Evolutionary conservation across 2,797 vertebrate species (phyloP).

Genomic region (Schizothorax lantsangensis): DNA sequence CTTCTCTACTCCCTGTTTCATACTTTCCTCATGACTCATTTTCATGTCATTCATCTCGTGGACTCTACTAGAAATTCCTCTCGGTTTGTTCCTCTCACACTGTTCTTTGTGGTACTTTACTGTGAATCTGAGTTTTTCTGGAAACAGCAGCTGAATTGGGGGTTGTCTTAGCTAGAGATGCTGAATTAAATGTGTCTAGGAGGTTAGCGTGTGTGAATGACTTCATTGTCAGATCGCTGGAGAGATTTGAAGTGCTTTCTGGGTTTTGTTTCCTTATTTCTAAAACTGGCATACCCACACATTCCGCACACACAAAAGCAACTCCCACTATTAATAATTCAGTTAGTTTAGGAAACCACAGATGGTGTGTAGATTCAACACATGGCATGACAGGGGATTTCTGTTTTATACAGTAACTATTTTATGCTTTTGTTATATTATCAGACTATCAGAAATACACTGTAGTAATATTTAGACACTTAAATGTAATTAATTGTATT

Average conservation of each 20-base stretch:
- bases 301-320: slow-evolving; percentile 43
- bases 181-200: slow-evolving; percentile 37
- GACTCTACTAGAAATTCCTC: slow-evolving; percentile 7
- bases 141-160: slow-evolving; percentile 18
- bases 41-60: not conserved
- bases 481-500: slow-evolving; percentile 14
- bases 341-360: slow-evolving; percentile 42
- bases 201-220: slow-evolving; percentile 67
- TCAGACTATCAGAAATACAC: not conserved
- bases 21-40: not conserved
- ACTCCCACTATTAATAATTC: slow-evolving; percentile 64
- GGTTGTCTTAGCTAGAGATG: slow-evolving; percentile 20
- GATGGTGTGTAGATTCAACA: not conserved
- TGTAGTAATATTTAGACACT: not conserved
- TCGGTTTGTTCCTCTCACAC: not conserved
- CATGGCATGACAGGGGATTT: not conserved
- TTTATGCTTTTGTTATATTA: not conserved
- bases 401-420: not conserved
- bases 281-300: slow-evolving; percentile 46
- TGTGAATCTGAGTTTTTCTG: not conserved
- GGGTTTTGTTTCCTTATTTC: slow-evolving; percentile 40
- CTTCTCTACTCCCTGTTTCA: not conserved
- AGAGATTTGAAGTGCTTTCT: not conserved
- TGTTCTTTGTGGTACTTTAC: slow-evolving; percentile 20
- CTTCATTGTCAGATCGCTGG: slow-evolving; percentile 63